Evolutionary conservation across 1,140 invertebrate genomes (phyloP), one percentile per base, ranked within the genome.

Genomic region (Panagrolaimus sp.): DNA sequence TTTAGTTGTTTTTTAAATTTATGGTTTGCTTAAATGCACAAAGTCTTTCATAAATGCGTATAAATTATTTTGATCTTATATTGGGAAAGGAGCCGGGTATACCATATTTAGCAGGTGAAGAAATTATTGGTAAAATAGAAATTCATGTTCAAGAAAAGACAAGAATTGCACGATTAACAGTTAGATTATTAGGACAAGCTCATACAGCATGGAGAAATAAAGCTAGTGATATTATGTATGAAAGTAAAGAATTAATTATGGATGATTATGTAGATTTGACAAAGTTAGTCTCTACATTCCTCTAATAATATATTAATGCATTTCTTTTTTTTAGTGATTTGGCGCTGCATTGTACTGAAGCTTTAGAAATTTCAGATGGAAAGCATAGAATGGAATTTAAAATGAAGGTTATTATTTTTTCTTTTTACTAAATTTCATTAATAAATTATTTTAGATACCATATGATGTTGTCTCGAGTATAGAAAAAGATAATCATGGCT

Each of bases 251-350:
- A 46, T 53, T 71, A 9, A 65, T 81, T 16, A 51, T 78, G 43
- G 72, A 80, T 44, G 76, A 81, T 20, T 81, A 81, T 48, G 68
- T 71, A 51, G 76, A 78, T 61, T 65, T 78, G 47, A 78, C 76
- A 38, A 73, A 57, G 75, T 72, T 27, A 31, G 43, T 45, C n/a
- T n/a, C n/a, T 43, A 0, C 4, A n/a, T 3, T 44, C 2, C 20
- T 20, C 20, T 57, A 11, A 38, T 38, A n/a, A 8, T 47, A 11
- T 16, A 25, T 74, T 48, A 16, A n/a, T 42, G 9, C 14, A n/a
- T 63, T 67, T n/a, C 0, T 77, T 31, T 45, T n/a, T n/a, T 70
- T 69, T 66, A 77, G 76, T 46, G 74, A 78, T 31, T 57, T 78
- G 5, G 64, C 57, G 13, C 27, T 68, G n/a, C 68, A 78, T 48